A percentile compares a stretch with the other conserved stretches of the same genome.
Evolutionary conservation across 2,113 vertebrate species (phyloP).

Genomic region (Felis chaus): DNA sequence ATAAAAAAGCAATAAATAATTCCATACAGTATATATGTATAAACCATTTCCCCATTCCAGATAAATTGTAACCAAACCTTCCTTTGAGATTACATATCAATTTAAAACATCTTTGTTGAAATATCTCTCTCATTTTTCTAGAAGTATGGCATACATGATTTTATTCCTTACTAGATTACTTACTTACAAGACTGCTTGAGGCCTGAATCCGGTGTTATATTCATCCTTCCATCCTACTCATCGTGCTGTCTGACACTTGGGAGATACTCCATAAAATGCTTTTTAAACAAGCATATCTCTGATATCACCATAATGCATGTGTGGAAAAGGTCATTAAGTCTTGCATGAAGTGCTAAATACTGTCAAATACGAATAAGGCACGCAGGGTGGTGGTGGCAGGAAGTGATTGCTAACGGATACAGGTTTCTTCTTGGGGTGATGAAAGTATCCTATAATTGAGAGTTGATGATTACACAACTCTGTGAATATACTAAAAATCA

Average conservation of each 20-base stretch:
- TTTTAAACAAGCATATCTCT: not conserved
- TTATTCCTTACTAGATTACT: not conserved
- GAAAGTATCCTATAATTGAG: not conserved
- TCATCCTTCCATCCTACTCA: not conserved
- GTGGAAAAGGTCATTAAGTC: not conserved
- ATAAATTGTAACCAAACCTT: not conserved
- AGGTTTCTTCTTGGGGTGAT: not conserved
- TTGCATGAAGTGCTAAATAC: not conserved
- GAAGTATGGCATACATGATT: not conserved
- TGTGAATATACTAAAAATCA: not conserved
- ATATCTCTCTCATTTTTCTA: not conserved
- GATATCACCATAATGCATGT: not conserved
- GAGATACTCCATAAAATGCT: constrained; percentile 12
- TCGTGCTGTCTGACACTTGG: not conserved
- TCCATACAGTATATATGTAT: not conserved
- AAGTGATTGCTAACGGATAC: not conserved
- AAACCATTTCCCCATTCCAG: not conserved
- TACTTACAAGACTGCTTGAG: not conserved
- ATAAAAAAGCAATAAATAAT: not conserved
- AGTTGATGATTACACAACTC: not conserved
- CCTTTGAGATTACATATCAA: not conserved
- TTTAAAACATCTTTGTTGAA: not conserved
- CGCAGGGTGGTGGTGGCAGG: not conserved
- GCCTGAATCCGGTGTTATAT: not conserved
- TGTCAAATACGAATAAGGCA: not conserved